Conservation (phyloP, 64 coral and sea anemone species). For the Cladopsammia gracilis region DNA sequence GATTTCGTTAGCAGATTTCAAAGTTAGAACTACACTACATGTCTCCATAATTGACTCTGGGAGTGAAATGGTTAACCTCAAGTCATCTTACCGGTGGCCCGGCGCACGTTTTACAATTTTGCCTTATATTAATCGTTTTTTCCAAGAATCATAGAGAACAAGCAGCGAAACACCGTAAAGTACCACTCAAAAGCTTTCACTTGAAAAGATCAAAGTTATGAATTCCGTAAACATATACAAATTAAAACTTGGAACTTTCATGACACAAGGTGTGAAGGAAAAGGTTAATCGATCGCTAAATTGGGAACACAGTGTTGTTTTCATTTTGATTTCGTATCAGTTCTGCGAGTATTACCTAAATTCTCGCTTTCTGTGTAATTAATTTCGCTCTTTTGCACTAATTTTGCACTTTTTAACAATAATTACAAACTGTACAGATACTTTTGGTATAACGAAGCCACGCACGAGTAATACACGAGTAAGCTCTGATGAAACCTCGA, state of each 20-base stretch:
- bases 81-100: too few relatives aligned
- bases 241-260: not conserved
- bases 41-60: too few relatives aligned
- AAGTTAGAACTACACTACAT: too few relatives aligned
- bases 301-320: not conserved
- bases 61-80: too few relatives aligned
- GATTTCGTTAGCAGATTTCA: too few relatives aligned
- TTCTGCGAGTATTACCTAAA: too few relatives aligned
- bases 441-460: not conserved
- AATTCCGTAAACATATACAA: not conserved
- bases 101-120: too few relatives aligned
- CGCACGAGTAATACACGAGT: not conserved
- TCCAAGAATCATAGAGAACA: not conserved
- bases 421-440: not conserved
- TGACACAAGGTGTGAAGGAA: not conserved
- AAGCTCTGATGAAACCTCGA: slow-evolving; percentile 34
- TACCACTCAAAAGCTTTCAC: not conserved
- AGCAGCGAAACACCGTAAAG: not conserved
- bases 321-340: not conserved
- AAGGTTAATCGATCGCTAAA: not conserved
- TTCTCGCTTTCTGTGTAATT: too few relatives aligned
- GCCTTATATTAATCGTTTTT: not conserved
- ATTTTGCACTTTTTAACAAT: not conserved
- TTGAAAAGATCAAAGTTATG: not conserved
- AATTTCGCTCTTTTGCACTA: too few relatives aligned